Evolutionary conservation across 2,113 vertebrate species (phyloP), one percentile per base, ranked within the genome.

Genomic region (Aythya baeri): DNA sequence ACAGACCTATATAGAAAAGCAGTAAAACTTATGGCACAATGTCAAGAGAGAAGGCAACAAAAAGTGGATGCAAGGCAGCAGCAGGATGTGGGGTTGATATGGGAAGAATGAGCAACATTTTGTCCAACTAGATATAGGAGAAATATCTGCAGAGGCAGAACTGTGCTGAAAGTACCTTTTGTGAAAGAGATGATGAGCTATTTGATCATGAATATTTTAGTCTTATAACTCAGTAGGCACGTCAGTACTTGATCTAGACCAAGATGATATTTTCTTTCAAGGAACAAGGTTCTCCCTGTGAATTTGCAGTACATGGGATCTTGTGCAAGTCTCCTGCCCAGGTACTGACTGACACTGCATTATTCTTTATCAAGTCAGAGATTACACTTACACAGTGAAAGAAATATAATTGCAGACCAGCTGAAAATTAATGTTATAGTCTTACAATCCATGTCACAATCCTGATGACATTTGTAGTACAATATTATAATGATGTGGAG

Each of bases 391-490:
- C 61, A 67, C 66, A 66, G 62, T 70, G 86, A 92, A 93, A 91
- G 88, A 82, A 95, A 93, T 84, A 92, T 94, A 96, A 93, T 95
- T 92, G 83, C 86, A 85, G 90, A 91, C 70, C 86, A 92, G 88
- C 70, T 93, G 88, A 92, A 96, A 95, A 96, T 93, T 95, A 95
- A 94, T 96, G 92, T 95, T 94, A 87, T 79, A 95, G 83, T 86
- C 92, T 89, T 84, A 93, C 74, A 92, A 93, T 93, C 86, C 77
- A 29, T 96, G 92, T 97, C 92, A 96, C 81, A 89, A 58, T 96
- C 96, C 91, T 66, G 94, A 84, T 96, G 94, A 96, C 94, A 94
- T 96, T 96, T 96, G 94, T 96, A 95, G 91, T 94, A 94, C 93
- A 95, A 94, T 94, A 94, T 90, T 96, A 79, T 93, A 96, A 96